Evolutionary conservation across 1,140 invertebrate genomes (phyloP), one percentile per base, ranked within the genome.

Genomic region (Aethina tumida): DNA sequence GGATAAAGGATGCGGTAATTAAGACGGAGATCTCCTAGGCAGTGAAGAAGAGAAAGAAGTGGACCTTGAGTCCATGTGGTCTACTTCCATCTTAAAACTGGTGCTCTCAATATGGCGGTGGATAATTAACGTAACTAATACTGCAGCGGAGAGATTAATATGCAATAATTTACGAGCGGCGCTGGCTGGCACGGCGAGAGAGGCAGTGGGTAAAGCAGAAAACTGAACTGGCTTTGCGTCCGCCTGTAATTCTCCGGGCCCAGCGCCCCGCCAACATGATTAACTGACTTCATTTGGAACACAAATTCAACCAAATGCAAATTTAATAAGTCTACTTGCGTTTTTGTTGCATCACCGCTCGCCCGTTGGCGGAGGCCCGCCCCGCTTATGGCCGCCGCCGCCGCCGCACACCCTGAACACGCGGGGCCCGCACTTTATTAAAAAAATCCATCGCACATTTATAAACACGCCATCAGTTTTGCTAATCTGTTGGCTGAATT

Each of bases 41-140:
- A 7, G 27, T n/a, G n/a, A n/a, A n/a, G n/a, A n/a, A n/a, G n/a
- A n/a, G n/a, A n/a, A n/a, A n/a, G n/a, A n/a, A n/a, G 10, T 34
- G 40, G 35, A 25, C 44, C 41, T 52, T 47, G 44, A 39, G 28
- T 33, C 39, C 16, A 44, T 49, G 48, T 49, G 48, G 48, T 49
- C 45, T 37, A 43, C 41, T 41, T 51, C 45, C 49, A 55, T 55
- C 49, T 51, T 43, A 26, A 35, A n/a, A n/a, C 25, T 43, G 38
- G 38, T 46, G 38, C 52, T 47, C 48, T 58, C 56, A 55, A 58
- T 56, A 56, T 56, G 53, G 56, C 53, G 50, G 53, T 48, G 45
- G 44, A 58, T 59, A 60, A 60, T 60, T 60, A 60, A 59, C 51
- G 56, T 60, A 58, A 58, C 55, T 60, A 58, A 60, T 60, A 60